Evolutionary conservation across 2,113 vertebrate genomes (phyloP).

Genomic region (Ictidomys tridecemlineatus): DNA sequence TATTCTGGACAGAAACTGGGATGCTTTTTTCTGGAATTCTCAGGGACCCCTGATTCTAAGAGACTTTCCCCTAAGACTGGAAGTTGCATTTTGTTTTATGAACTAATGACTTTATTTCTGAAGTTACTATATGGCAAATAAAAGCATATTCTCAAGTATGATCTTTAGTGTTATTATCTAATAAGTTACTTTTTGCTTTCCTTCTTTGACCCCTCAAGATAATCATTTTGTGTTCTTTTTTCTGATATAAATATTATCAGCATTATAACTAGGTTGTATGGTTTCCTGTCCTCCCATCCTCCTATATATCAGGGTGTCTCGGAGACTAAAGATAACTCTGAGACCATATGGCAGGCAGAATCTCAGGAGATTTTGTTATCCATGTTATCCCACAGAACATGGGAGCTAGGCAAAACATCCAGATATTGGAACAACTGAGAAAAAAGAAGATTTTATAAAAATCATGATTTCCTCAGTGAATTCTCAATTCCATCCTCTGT

Average conservation of each 20-base stretch:
- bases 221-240: neutral
- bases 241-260: neutral
- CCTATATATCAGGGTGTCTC: neutral
- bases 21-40: neutral
- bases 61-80: neutral
- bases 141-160: neutral
- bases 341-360: neutral
- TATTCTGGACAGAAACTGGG: neutral
- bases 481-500: neutral
- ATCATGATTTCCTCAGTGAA: neutral
- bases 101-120: neutral
- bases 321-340: neutral
- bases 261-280: neutral
- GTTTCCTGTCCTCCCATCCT: too few species aligned
- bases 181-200: slow-evolving; percentile 30
- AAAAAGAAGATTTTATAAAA: neutral
- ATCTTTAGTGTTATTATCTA: neutral
- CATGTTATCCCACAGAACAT: neutral
- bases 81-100: slow-evolving; percentile 34
- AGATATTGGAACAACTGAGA: neutral
- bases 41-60: neutral
- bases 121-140: neutral
- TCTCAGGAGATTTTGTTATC: neutral
- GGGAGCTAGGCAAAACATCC: neutral
- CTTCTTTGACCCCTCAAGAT: neutral